phyloP scores from a whole-genome alignment of 2,113 vertebrate species.

The Sturnira hondurensis region DNA sequence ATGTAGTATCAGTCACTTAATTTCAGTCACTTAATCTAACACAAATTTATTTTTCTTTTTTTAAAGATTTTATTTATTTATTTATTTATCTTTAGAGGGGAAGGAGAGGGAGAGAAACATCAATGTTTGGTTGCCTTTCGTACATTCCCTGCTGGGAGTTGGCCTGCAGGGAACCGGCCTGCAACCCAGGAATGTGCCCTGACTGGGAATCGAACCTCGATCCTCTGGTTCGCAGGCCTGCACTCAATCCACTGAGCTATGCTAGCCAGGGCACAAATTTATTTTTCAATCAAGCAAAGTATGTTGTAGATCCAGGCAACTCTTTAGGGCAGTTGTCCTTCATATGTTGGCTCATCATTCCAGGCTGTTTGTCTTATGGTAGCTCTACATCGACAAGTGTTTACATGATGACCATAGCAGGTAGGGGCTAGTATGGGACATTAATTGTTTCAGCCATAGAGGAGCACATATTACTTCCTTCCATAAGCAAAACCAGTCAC shows the following conservation, averaged over 20 bases:
- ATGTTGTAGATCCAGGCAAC: background rate
- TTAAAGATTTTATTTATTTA: too few relatives aligned
- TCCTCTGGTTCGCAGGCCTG: too few relatives aligned
- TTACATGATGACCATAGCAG: background rate
- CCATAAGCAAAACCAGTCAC: background rate
- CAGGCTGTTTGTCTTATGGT: background rate
- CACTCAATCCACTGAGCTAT: too few relatives aligned
- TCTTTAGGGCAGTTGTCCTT: background rate
- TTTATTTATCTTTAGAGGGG: too few relatives aligned
- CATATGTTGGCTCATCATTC: background rate
- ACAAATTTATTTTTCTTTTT: background rate
- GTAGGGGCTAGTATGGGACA: background rate
- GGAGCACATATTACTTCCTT: background rate
- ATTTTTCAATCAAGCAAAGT: background rate
- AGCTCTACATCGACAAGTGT: background rate
- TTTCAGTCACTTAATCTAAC: background rate
- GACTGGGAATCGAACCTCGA: too few relatives aligned
- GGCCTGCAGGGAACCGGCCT: too few relatives aligned
- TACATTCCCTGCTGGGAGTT: too few relatives aligned
- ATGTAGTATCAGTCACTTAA: background rate
- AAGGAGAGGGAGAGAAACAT: too few relatives aligned
- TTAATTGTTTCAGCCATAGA: background rate
- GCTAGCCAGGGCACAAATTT: too few relatives aligned
- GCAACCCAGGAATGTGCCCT: too few relatives aligned
- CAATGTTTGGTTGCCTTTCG: too few relatives aligned